phyloP scores from a whole-genome alignment of 2,888 invertebrate species.

The Eulithis testata region DNA sequence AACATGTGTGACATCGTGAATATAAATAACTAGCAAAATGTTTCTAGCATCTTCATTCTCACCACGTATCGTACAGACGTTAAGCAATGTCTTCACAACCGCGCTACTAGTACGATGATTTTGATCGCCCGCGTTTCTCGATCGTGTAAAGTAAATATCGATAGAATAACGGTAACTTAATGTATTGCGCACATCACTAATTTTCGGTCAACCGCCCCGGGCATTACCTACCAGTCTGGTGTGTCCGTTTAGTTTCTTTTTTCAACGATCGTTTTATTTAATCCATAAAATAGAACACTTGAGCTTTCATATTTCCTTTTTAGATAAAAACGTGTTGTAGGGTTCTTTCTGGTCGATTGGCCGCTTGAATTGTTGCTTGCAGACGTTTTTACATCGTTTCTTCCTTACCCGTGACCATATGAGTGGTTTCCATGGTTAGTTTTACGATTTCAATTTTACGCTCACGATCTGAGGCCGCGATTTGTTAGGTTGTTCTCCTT shows the following conservation, averaged over 20 bases:
- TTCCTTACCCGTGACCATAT: constrained; percentile 31
- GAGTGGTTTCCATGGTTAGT: constrained; percentile 25
- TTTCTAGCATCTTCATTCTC: constrained; percentile 59
- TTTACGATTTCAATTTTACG: constrained; percentile 40
- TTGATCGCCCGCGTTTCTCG: constrained; percentile 27
- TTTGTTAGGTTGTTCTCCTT: constrained; percentile 26
- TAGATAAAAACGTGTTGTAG: constrained; percentile 17
- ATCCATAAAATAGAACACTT: constrained; percentile 21
- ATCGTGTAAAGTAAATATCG: constrained; percentile 45
- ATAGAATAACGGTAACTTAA: constrained; percentile 44
- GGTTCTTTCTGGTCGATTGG: constrained; percentile 36
- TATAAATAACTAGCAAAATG: constrained; percentile 67
- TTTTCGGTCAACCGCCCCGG: constrained; percentile 43
- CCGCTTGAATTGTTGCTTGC: constrained; percentile 27
- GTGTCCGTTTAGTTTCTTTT: constrained; percentile 30
- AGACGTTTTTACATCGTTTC: constrained; percentile 25
- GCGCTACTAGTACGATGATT: constrained; percentile 38
- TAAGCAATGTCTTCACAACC: constrained; percentile 54
- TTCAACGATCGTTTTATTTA: constrained; percentile 22
- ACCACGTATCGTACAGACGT: constrained; percentile 65
- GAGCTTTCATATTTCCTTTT: constrained; percentile 21
- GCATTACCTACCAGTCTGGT: constrained; percentile 34
- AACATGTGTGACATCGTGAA: constrained; percentile 61
- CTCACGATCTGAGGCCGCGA: constrained; percentile 30
- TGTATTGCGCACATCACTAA: constrained; percentile 45